phyloP scores from a whole-genome alignment of 2,113 vertebrate genomes.

The Phasianus colchicus region DNA sequence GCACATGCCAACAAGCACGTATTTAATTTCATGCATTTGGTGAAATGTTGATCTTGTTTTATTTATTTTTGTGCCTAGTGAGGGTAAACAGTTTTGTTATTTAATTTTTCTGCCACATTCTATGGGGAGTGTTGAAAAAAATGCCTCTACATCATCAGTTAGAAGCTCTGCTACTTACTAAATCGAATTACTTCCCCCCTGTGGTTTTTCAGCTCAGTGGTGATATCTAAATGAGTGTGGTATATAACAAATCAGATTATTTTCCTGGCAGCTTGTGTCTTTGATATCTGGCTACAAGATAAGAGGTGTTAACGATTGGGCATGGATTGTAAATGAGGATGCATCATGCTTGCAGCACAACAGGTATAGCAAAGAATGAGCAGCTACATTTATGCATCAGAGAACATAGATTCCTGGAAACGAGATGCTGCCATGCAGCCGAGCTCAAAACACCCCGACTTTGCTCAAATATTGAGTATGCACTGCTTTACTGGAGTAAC shows the following conservation, averaged over 20 bases:
- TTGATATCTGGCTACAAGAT: conserved; percentile 1
- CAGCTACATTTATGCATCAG: not conserved
- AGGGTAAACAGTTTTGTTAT: not conserved
- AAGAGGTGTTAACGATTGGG: not conserved
- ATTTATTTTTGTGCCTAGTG: conserved; percentile 32
- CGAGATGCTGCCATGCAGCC: not conserved
- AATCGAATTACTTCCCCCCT: conserved; percentile 1
- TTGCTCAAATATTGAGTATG: not conserved
- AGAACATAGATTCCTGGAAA: not conserved
- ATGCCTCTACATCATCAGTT: not conserved
- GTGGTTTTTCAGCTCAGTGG: not conserved
- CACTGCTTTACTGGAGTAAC: not conserved
- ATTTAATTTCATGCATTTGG: conserved; percentile 37
- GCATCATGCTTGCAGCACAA: not conserved
- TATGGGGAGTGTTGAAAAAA: not conserved
- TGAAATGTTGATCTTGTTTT: conserved; percentile 31
- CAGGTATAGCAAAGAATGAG: not conserved
- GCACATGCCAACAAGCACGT: not conserved
- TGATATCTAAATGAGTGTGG: not conserved
- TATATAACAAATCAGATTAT: conserved; percentile 7
- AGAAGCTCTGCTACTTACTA: conserved; percentile 15
- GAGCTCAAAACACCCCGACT: not conserved
- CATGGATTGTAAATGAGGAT: not conserved
- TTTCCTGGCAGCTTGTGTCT: not conserved
- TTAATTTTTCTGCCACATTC: not conserved